Evolutionary conservation across 2,888 invertebrate species (phyloP).

Genomic region (Chloromyia formosa): DNA sequence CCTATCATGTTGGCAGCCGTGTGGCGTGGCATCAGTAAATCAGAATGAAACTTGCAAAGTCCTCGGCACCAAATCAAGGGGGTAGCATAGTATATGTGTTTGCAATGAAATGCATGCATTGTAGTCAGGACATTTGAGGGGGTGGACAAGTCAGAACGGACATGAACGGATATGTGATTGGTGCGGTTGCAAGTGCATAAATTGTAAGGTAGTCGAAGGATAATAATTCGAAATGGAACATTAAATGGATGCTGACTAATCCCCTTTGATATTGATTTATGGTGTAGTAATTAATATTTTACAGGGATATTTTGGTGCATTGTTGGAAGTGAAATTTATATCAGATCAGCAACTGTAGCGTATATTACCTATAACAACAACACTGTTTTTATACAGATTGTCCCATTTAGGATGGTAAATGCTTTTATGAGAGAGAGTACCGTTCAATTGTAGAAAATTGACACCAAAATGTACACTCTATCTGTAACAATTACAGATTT

Average conservation of each 20-base stretch:
- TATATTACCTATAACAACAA: too few relatives aligned
- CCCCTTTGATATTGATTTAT: slow-evolving; percentile 20
- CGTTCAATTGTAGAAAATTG: too few relatives aligned
- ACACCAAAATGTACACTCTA: too few relatives aligned
- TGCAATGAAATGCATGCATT: background rate
- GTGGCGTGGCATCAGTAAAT: slow-evolving; percentile 20
- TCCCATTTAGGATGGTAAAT: too few relatives aligned
- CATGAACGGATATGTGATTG: slow-evolving; percentile 28
- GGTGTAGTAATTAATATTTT: background rate
- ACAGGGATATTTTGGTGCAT: background rate
- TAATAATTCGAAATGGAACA: slow-evolving; percentile 37
- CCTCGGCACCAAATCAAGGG: background rate
- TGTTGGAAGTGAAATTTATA: too few relatives aligned
- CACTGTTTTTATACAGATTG: too few relatives aligned
- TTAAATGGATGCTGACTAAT: slow-evolving; percentile 37
- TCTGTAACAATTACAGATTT: too few relatives aligned
- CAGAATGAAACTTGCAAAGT: slow-evolving; percentile 8
- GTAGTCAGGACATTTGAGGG: background rate
- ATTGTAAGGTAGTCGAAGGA: slow-evolving; percentile 28
- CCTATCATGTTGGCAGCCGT: slow-evolving; percentile 19
- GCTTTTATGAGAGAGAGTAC: too few relatives aligned
- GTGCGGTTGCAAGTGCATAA: slow-evolving; percentile 31
- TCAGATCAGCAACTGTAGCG: too few relatives aligned
- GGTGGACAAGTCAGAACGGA: background rate
- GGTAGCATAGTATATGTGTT: too few relatives aligned